Evolutionary conservation across 2,888 invertebrate genomes (phyloP).

Genomic region (Listrodromus nycthemerus): DNA sequence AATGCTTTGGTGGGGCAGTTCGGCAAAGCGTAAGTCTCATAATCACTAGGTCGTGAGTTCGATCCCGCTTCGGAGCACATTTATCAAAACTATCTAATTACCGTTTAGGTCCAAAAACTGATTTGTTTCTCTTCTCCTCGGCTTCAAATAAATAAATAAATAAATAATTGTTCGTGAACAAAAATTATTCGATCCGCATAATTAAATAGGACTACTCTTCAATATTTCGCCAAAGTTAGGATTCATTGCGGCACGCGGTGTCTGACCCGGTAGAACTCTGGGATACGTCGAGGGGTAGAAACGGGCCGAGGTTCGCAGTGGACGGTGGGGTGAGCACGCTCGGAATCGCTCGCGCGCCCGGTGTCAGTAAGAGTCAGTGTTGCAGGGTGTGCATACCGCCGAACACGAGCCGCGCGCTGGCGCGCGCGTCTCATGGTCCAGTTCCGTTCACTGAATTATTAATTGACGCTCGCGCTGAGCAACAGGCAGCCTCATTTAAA

Average conservation of each 20-base stretch:
- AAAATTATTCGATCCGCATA: neutral
- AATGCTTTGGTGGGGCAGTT: too few relatives aligned
- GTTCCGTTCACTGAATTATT: constrained; percentile 72
- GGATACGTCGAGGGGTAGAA: constrained; percentile 13
- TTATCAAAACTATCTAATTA: too few relatives aligned
- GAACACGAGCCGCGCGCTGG: constrained; percentile 36
- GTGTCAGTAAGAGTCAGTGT: constrained; percentile 52
- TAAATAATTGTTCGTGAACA: too few relatives aligned
- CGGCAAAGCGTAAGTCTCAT: constrained; percentile 71
- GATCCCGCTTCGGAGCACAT: too few relatives aligned
- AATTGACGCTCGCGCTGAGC: constrained; percentile 61
- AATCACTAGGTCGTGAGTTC: constrained; percentile 94
- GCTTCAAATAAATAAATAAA: too few relatives aligned
- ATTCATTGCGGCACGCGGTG: neutral
- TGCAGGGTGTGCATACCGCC: constrained; percentile 9
- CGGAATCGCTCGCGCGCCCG: constrained; percentile 39
- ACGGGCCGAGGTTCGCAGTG: constrained; percentile 51
- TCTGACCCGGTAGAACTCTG: neutral
- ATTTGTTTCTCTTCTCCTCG: too few relatives aligned
- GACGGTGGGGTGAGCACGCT: constrained; percentile 15
- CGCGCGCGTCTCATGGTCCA: constrained; percentile 66
- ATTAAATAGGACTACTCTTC: neutral
- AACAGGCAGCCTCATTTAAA: constrained; percentile 66
- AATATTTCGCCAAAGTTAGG: neutral
- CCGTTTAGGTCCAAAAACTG: too few relatives aligned